Evolutionary conservation across 2,797 vertebrate species (phyloP), one percentile per base, ranked within the genome.

Genomic region (Gorsachius magnificus): DNA sequence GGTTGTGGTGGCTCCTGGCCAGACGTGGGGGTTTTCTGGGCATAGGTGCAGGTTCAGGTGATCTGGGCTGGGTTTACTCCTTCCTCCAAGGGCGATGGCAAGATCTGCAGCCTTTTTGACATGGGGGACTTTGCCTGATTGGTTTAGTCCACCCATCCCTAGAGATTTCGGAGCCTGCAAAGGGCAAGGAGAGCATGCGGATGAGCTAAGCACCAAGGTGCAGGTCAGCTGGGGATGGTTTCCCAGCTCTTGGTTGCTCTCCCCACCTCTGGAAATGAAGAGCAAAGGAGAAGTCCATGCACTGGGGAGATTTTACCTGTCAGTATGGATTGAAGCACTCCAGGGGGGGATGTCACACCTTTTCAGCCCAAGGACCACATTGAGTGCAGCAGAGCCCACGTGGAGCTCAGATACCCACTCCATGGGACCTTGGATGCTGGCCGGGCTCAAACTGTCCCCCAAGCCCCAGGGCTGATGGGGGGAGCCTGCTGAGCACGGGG

Each of bases 261-360:
- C 26, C 29, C 8, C 10, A 14, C 7, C 33, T 35, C 63, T 46
- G 60, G 68, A 18, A 38, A 50, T 16, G 26, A 38, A n/a, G 22
- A 71, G 3, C 9, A 50, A 48, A 9, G 48, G 41, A 26, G 17
- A 56, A 1, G 17, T 5, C 31, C 3, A 0, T 9, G 28, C 17
- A 4, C 19, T 0, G 0, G 6, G 28, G 29, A 38, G 58, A 29
- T 76, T 4, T 33, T 21, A 18, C 2, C 31, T 8, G 13, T 3
- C 31, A 16, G 10, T 13, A 24, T 7, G 71, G 33, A 13, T 2
- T 36, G 76, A 51, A 43, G 53, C 9, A n/a, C 15, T n/a, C 57
- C 29, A 25, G 0, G 0, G 31, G 25, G 16, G 3, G 8, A 33
- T 6, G 8, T 16, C 35, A 54, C 1, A 22, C 28, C 1, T 11